Conservation (phyloP, 2,888 invertebrate species). For the Meteorus cinctellus region DNA sequence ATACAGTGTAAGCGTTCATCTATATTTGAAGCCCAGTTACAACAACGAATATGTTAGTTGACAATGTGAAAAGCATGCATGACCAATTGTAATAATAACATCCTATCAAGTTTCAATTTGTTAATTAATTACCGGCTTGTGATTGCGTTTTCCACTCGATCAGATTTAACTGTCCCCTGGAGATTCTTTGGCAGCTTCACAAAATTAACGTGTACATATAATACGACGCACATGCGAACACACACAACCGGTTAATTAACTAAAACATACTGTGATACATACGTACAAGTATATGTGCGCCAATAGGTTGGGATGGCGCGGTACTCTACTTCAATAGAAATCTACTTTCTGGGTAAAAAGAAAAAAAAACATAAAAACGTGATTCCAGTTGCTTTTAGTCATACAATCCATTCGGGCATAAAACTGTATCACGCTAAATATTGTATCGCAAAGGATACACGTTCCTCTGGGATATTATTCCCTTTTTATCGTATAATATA, state of each 20-base stretch:
- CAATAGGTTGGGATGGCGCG: background rate
- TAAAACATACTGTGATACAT: background rate
- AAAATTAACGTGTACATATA: background rate
- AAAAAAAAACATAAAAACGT: background rate
- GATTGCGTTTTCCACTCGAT: background rate
- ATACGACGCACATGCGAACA: background rate
- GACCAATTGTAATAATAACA: background rate
- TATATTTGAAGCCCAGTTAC: background rate
- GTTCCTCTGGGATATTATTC: background rate
- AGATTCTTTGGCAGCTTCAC: background rate
- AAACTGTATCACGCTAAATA: background rate
- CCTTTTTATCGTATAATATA: background rate
- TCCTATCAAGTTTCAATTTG: background rate
- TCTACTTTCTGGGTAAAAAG: background rate
- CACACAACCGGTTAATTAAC: background rate
- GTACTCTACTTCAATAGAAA: background rate
- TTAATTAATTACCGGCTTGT: conserved; percentile 8
- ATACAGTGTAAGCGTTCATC: background rate
- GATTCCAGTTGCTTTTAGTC: background rate
- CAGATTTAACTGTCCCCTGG: background rate
- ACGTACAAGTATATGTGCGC: background rate
- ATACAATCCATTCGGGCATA: background rate
- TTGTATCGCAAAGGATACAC: background rate
- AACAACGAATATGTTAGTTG: background rate
- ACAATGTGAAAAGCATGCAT: background rate